Base-by-base conservation (phyloP, 2,888 invertebrate species). In the Microdon myrmicae region DNA sequence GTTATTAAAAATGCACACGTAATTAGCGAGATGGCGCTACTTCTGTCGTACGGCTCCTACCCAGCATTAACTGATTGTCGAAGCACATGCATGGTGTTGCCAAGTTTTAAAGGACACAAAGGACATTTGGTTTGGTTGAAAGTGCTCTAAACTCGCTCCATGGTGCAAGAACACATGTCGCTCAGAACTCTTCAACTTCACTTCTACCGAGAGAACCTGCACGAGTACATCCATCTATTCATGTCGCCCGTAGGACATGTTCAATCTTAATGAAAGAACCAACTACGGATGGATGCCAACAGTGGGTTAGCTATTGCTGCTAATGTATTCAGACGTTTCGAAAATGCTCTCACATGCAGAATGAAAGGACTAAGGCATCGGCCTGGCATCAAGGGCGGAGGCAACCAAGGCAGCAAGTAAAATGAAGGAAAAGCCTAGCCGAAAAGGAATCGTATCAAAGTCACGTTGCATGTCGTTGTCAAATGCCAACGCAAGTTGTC, bases 1-100 rank as follows among this genome's bases (percentile, higher is more conserved):
- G 53, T 64, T 64, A 64, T 64, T 64, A 58, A 58, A 64, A 64
- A 64, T 64, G 64, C 64, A 58, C 64, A 64, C 64, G 58, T 64
- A 64, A 64, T 64, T 64, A 64, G 64, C 64, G 58, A 58, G 64
- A 64, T 64, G 64, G 58, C 64, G 58, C 51, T 64, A 47, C 51
- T 64, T 45, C 28, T 53, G 29, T 35, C 22, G 14, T 12, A 32
- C 25, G n/a, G n/a, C n/a, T n/a, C n/a, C n/a, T n/a, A n/a, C n/a
- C n/a, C n/a, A n/a, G n/a, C n/a, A n/a, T n/a, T n/a, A 49, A 45
- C 39, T 16, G 25, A 39, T 45, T 23, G 59, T 45, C 23, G 35
- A 53, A 59, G 53, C 53, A 45, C 45, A 59, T 59, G 51, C 53
- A 53, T 3, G 43, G 29, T 53, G 51, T 43, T 34, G 35, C 34